phyloP scores from a whole-genome alignment of 2,113 vertebrate genomes.

The Alligator sinensis region DNA sequence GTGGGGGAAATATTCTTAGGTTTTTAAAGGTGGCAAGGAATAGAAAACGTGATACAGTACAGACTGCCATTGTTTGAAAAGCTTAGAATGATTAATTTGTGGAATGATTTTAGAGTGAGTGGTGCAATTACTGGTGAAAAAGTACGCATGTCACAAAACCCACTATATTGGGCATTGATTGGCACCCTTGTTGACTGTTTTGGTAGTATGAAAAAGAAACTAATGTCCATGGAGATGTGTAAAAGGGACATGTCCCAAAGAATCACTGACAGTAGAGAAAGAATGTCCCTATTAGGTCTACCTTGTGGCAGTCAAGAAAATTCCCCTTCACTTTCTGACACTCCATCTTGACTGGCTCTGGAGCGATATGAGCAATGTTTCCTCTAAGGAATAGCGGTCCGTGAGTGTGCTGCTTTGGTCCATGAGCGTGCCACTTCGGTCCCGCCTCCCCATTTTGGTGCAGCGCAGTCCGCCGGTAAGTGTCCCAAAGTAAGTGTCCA shows the following conservation, averaged over 20 bases:
- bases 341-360: not conserved
- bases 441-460: too few species aligned
- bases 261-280: not conserved
- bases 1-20: not conserved
- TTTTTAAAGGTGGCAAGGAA: conserved; percentile 30
- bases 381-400: too few species aligned
- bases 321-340: not conserved
- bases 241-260: not conserved
- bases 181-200: not conserved
- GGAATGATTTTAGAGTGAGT: not conserved
- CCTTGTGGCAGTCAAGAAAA: not conserved
- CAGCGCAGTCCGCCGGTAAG: too few species aligned
- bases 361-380: not conserved
- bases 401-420: too few species aligned
- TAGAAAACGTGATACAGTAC: not conserved
- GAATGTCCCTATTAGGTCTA: not conserved
- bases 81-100: not conserved
- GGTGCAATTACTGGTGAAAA: not conserved
- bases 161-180: not conserved
- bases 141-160: not conserved
- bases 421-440: too few species aligned
- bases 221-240: not conserved
- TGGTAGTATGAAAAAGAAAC: not conserved
- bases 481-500: too few species aligned
- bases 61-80: conserved; percentile 4